Percentiles rank a stretch among this genome's conserved stretches.
These are phyloP conservation scores for Nomada fabriciana DNA, from an alignment of 2,888 invertebrate genomes.

Conservation along the genomic window DNA sequence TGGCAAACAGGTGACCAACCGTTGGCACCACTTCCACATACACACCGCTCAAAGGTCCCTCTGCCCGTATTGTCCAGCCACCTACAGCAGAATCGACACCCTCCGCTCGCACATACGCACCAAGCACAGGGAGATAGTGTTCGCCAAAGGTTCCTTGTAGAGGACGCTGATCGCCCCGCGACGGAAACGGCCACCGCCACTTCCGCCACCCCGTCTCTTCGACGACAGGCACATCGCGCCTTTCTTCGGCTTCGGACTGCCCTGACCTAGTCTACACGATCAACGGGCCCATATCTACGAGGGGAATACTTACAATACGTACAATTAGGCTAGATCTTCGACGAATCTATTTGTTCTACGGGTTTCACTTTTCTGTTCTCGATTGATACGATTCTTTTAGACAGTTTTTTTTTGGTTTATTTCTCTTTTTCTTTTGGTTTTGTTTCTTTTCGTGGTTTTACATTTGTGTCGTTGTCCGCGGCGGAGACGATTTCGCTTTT, in stretches of 20 bases:
- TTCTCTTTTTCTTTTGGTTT: no score
- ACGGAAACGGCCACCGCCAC: slow-evolving; percentile 75
- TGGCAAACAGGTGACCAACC: slow-evolving; percentile 94
- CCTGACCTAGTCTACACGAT: slow-evolving; percentile 55
- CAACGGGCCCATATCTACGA: slow-evolving; percentile 19
- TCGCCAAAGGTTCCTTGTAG: slow-evolving; percentile 80
- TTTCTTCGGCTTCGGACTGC: slow-evolving; percentile 71
- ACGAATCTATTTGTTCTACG: background rate
- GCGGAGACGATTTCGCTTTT: background rate
- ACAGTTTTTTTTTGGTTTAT: background rate
- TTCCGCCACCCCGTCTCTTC: slow-evolving; percentile 65
- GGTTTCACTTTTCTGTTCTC: background rate
- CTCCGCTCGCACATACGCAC: slow-evolving; percentile 92
- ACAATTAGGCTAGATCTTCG: background rate
- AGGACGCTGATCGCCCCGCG: slow-evolving; percentile 78
- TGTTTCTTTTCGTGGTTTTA: no score
- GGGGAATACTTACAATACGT: slow-evolving; percentile 13
- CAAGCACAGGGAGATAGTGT: slow-evolving; percentile 85
- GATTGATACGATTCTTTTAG: background rate
- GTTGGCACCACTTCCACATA: slow-evolving; percentile 95
- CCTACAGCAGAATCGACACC: slow-evolving; percentile 95
- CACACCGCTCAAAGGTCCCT: slow-evolving; percentile 92
- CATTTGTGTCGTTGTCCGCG: no score
- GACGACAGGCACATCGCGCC: slow-evolving; percentile 63
- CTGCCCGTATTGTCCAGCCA: slow-evolving; percentile 94